Evolutionary conservation across 2,888 invertebrate species (phyloP).

Genomic region (Unio delphinus): DNA sequence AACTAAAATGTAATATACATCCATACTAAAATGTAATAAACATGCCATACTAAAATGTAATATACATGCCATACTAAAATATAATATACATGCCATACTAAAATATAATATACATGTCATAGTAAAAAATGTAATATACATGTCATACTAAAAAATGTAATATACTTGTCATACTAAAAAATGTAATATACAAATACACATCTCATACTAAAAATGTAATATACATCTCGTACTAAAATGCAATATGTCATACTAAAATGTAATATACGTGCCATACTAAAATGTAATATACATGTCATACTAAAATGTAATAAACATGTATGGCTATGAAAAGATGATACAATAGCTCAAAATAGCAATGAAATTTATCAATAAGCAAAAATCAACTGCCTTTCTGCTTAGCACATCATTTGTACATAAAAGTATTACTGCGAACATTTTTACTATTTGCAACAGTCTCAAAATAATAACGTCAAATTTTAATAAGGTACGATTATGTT

Average conservation of each 20-base stretch:
- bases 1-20: conserved; percentile 44
- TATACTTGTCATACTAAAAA: no score
- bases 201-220: conserved; percentile 22
- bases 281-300: conserved; percentile 18
- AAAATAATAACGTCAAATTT: no score
- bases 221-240: conserved; percentile 44
- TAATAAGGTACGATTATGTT: no score
- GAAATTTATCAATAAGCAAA: no score
- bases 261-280: conserved; percentile 32
- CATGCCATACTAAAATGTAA: conserved; percentile 44
- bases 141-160: background rate
- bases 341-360: no score
- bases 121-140: conserved; percentile 23
- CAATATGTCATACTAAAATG: conserved; percentile 45
- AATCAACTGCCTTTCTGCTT: no score
- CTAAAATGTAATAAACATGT: background rate
- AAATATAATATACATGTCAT: conserved; percentile 20
- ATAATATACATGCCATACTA: conserved; percentile 28
- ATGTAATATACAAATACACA: no score
- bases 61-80: background rate
- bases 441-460: no score
- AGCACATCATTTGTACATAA: no score
- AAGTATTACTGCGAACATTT: no score
- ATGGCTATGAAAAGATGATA: background rate
- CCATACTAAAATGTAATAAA: conserved; percentile 23